Percentiles rank a stretch among this genome's conserved stretches.
These are phyloP conservation scores for Emydura subglobosa DNA, from an alignment of 2,113 vertebrate genomes.

Conservation along the genomic window DNA sequence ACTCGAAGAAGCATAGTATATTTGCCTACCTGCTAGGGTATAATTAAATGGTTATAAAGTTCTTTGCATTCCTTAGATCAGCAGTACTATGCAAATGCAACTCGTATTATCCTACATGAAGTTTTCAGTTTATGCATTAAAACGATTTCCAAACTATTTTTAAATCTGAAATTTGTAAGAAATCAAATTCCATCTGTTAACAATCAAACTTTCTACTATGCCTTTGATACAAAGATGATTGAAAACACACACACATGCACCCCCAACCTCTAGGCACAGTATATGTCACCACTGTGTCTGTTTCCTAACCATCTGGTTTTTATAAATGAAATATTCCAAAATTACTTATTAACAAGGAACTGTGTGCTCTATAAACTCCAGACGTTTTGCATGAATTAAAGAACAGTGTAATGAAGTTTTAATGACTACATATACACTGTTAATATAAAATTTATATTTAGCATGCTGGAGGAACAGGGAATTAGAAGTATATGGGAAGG, in stretches of 20 bases:
- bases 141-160: not conserved
- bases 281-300: constrained; percentile 11
- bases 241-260: not conserved
- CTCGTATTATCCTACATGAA: rapidly evolving
- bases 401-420: constrained; percentile 63
- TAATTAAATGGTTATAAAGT: not conserved
- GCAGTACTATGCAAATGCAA: not conserved
- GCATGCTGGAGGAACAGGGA: constrained; percentile 32
- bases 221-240: not conserved
- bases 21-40: not conserved
- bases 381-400: constrained; percentile 67
- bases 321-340: constrained; percentile 66
- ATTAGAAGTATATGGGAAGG: not conserved
- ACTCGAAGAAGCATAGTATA: not conserved
- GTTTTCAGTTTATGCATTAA: not conserved
- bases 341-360: constrained; percentile 69
- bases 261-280: not conserved
- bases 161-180: not conserved
- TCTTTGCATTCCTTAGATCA: not conserved
- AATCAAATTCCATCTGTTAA: not conserved
- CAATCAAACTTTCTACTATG: not conserved
- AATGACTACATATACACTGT: constrained; percentile 48
- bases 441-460: constrained; percentile 59
- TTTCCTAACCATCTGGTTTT: constrained; percentile 47
- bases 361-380: constrained; percentile 60